Evolutionary conservation across 2,113 vertebrate genomes (phyloP).

Genomic region (Grammomys dolichurus): DNA sequence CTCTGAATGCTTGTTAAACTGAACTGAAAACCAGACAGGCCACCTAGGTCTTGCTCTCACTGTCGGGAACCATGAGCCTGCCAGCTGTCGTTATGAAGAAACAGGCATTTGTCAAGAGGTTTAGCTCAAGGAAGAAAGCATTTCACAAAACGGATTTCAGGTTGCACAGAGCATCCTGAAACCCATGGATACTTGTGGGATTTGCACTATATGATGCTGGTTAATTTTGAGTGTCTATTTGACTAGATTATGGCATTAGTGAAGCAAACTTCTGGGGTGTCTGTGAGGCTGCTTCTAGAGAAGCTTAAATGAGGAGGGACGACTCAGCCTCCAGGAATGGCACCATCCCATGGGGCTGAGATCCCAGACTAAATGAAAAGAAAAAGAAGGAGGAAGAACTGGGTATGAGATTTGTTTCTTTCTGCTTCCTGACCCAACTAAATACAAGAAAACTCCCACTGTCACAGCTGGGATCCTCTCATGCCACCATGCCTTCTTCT

Average conservation of each 20-base stretch:
- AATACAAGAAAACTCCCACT: neutral
- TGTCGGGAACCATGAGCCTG: accelerated
- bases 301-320: neutral
- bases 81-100: neutral
- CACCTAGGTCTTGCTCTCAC: neutral
- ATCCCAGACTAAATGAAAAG: neutral
- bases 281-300: neutral
- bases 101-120: neutral
- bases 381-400: neutral
- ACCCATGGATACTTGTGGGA: neutral
- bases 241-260: neutral
- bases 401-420: neutral
- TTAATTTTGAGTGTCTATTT: neutral
- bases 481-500: neutral
- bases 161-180: neutral
- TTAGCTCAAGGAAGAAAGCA: neutral
- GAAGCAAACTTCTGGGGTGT: neutral
- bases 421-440: neutral
- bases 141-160: neutral
- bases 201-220: neutral
- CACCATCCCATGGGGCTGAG: neutral
- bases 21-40: slow-evolving; percentile 17
- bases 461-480: neutral
- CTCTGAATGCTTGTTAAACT: slow-evolving; percentile 7
- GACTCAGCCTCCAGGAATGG: neutral